Evolutionary conservation across 2,888 invertebrate genomes (phyloP).

Genomic region (Hirtodrosophila confusa): DNA sequence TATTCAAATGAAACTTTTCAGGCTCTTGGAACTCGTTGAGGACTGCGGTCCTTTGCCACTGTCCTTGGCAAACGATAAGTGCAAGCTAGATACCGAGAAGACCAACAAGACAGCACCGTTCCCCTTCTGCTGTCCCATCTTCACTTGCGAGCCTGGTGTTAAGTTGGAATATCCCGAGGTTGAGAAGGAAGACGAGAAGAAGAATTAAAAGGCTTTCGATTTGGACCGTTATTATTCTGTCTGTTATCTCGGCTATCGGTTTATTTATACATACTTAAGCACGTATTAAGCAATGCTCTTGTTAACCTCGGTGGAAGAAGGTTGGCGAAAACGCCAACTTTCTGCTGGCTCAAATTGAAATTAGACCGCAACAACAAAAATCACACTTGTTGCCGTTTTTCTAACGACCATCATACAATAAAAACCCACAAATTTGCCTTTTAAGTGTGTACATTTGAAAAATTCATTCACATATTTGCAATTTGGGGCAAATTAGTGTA

Average conservation of each 20-base stretch:
- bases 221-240: background rate
- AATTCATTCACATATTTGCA: no score
- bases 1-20: constrained; percentile 60
- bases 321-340: no score
- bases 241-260: constrained; percentile 1
- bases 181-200: constrained; percentile 83
- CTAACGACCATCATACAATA: no score
- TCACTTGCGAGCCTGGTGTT: constrained; percentile 93
- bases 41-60: constrained; percentile 95
- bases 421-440: no score
- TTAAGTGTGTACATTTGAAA: no score
- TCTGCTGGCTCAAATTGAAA: no score
- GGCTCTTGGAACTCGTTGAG: constrained; percentile 92
- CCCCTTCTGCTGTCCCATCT: constrained; percentile 93
- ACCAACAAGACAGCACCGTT: constrained; percentile 95
- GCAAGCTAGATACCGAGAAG: constrained; percentile 93
- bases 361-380: no score
- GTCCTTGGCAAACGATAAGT: constrained; percentile 90
- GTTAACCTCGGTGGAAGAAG: no score
- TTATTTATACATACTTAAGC: background rate
- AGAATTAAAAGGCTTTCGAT: constrained; percentile 48
- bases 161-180: constrained; percentile 94
- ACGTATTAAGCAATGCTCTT: background rate
- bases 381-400: no score
- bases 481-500: no score